Percentiles rank a stretch among this genome's conserved stretches.
These are phyloP conservation scores for Lydus trimaculatus DNA, from an alignment of 2,888 invertebrate species.

Conservation along the genomic window DNA sequence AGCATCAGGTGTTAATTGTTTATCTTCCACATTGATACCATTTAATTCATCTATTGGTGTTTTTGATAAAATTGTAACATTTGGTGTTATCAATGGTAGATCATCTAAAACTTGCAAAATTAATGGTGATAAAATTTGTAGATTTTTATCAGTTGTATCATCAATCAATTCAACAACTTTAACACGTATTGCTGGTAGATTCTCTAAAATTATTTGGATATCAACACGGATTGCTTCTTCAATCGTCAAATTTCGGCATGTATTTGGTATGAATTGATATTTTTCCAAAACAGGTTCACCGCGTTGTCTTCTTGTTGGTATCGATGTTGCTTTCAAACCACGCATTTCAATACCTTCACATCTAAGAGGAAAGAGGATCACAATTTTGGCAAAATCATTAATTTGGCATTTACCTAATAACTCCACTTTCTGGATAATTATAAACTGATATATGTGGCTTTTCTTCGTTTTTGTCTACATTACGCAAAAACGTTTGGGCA, in stretches of 20 bases:
- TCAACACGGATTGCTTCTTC: conserved; percentile 63
- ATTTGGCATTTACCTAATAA: conserved; percentile 24
- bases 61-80: conserved; percentile 66
- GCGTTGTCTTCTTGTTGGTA: conserved; percentile 72
- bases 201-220: conserved; percentile 65
- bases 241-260: conserved; percentile 39
- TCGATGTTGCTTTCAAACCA: conserved; percentile 77
- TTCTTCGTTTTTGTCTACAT: conserved; percentile 52
- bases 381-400: neutral
- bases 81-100: conserved; percentile 72
- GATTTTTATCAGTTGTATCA: conserved; percentile 47
- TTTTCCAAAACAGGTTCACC: conserved; percentile 80
- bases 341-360: conserved; percentile 80
- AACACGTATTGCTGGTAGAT: conserved; percentile 62
- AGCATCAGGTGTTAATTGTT: conserved; percentile 61
- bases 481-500: conserved; percentile 67
- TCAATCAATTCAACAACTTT: conserved; percentile 61
- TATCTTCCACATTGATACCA: conserved; percentile 68
- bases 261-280: conserved; percentile 75
- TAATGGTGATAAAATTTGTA: conserved; percentile 62
- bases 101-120: conserved; percentile 69
- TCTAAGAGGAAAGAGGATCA: conserved; percentile 48
- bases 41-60: conserved; percentile 62
- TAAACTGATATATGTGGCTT: conserved; percentile 45
- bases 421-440: conserved; percentile 42